phyloP scores from a whole-genome alignment of 2,797 vertebrate genomes.

The Protonibea diacanthus region DNA sequence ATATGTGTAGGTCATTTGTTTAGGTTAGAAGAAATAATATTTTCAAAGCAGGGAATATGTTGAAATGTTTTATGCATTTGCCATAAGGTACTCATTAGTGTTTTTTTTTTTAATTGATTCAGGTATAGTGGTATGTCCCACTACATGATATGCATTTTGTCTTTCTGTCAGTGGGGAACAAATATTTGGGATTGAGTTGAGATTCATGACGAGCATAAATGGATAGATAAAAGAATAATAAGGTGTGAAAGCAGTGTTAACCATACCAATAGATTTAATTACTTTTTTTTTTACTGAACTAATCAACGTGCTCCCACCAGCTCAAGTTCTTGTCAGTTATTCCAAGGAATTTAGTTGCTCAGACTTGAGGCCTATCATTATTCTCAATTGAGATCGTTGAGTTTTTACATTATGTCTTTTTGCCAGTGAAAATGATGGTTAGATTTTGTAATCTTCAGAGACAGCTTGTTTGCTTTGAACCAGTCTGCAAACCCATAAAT shows the following conservation, averaged over 20 bases:
- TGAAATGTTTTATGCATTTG: background rate
- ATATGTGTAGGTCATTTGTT: conserved; percentile 22
- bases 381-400: no score
- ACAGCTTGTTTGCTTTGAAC: background rate
- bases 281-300: background rate
- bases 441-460: background rate
- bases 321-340: background rate
- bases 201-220: no score
- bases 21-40: conserved; percentile 3
- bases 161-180: no score
- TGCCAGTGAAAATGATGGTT: background rate
- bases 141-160: no score
- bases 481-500: background rate
- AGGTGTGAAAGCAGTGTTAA: no score
- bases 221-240: background rate
- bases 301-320: background rate
- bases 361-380: background rate
- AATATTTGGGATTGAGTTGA: no score
- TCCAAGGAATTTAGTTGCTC: background rate
- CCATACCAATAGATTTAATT: background rate
- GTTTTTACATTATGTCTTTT: background rate
- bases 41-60: background rate
- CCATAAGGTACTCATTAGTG: no score
- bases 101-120: no score
- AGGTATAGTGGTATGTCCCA: no score